These are phyloP conservation scores for Mesopsocus fuscifrons DNA, from an alignment of 2,888 invertebrate species.

Conservation along the genomic window DNA sequence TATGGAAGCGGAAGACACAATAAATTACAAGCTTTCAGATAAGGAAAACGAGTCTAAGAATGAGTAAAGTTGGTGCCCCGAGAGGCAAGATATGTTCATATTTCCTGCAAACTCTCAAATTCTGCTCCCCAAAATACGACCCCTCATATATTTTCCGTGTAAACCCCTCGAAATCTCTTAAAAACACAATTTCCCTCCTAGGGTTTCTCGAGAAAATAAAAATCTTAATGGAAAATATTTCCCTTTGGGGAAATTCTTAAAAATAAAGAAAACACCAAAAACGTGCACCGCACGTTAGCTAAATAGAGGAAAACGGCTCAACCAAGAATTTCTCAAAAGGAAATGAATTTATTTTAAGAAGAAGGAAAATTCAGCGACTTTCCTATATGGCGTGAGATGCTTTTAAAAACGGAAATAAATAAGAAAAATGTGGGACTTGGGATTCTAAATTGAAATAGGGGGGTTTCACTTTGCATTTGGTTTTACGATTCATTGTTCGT, in stretches of 20 bases:
- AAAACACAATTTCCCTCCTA: slow-evolving; percentile 9
- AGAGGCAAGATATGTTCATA: background rate
- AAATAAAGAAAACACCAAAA: background rate
- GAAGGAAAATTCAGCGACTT: background rate
- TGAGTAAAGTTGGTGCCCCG: slow-evolving; percentile 4
- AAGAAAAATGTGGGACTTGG: slow-evolving; percentile 7
- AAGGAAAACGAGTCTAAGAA: slow-evolving; percentile 8
- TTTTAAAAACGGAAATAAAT: slow-evolving; percentile 1
- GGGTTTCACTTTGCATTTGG: background rate
- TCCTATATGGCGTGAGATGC: background rate
- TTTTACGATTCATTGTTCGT: background rate
- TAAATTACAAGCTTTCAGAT: background rate
- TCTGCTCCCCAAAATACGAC: too few species aligned
- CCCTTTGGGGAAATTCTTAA: slow-evolving; percentile 7
- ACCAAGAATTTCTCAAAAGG: background rate
- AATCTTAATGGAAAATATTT: slow-evolving; percentile 10
- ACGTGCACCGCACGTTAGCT: background rate
- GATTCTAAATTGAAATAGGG: slow-evolving; percentile 7
- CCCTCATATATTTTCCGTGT: slow-evolving; percentile 6
- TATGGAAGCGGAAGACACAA: background rate
- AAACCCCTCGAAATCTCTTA: slow-evolving; percentile 9
- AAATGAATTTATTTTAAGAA: background rate
- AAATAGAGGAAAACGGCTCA: background rate
- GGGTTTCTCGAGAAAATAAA: slow-evolving; percentile 7
- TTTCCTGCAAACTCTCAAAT: too few species aligned